Percentiles rank a stretch among this genome's conserved stretches.
Evolutionary conservation across 2,888 invertebrate genomes (phyloP).

Genomic region (Hydraecia micacea): DNA sequence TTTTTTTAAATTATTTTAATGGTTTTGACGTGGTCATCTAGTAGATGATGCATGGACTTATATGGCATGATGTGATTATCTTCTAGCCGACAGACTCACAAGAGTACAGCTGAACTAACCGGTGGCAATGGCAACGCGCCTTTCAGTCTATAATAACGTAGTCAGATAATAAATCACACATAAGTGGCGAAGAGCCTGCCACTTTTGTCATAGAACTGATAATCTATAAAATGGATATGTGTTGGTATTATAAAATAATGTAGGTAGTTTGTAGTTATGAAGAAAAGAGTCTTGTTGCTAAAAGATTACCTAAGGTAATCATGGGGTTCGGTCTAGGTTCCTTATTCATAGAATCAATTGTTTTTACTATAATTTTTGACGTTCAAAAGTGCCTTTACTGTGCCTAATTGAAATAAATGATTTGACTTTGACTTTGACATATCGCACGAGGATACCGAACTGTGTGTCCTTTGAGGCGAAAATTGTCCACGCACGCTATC

Average conservation of each 20-base stretch:
- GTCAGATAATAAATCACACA: constrained; percentile 27
- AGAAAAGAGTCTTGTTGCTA: not conserved
- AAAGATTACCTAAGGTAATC: too few relatives aligned
- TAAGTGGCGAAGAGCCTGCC: constrained; percentile 1
- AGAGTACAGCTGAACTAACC: not conserved
- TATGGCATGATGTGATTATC: too few relatives aligned
- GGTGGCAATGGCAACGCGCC: not conserved
- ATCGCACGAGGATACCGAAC: not conserved
- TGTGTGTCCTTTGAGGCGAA: not conserved
- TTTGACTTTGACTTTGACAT: too few relatives aligned
- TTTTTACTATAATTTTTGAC: too few relatives aligned
- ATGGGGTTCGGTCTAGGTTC: too few relatives aligned
- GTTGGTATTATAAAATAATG: not conserved
- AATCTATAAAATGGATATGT: not conserved
- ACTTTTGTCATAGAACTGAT: constrained; percentile 9
- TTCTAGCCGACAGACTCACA: not conserved
- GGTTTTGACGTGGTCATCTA: too few relatives aligned
- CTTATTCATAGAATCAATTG: too few relatives aligned
- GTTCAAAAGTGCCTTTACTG: too few relatives aligned
- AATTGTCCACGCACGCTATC: not conserved
- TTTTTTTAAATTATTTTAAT: too few relatives aligned
- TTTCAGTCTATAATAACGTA: too few relatives aligned
- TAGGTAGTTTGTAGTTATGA: not conserved
- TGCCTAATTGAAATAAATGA: too few relatives aligned
- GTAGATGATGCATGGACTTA: too few relatives aligned